Evolutionary conservation across 2,113 vertebrate species (phyloP).

Genomic region (Actenoides lindsayi): DNA sequence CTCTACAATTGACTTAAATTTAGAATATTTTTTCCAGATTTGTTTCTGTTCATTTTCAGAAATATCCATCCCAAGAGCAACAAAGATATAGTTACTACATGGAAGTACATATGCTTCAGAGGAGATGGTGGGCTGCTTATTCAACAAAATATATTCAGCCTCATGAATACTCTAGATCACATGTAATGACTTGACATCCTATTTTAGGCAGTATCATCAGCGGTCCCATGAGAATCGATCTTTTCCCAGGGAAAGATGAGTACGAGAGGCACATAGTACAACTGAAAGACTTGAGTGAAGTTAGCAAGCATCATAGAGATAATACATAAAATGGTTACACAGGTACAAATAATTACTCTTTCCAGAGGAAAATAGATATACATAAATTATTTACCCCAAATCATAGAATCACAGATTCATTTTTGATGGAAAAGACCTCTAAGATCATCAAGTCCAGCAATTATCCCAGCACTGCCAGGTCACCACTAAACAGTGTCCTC

Average conservation of each 20-base stretch:
- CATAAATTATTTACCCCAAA: not conserved
- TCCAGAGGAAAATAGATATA: not conserved
- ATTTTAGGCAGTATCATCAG: not conserved
- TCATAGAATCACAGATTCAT: too few species aligned
- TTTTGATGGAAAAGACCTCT: too few species aligned
- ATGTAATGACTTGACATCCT: not conserved
- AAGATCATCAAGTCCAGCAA: too few species aligned
- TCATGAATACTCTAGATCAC: not conserved
- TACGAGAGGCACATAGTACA: not conserved
- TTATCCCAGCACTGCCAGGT: too few species aligned
- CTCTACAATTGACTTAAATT: not conserved
- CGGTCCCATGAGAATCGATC: not conserved
- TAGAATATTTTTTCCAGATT: not conserved
- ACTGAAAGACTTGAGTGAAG: not conserved
- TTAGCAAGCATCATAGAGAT: not conserved
- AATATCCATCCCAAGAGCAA: not conserved
- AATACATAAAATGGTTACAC: not conserved
- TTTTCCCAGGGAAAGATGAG: not conserved
- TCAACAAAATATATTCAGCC: not conserved
- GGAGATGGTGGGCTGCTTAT: not conserved
- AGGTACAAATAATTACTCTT: not conserved
- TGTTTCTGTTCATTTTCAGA: not conserved
- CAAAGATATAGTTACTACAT: not conserved
- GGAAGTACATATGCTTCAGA: not conserved
- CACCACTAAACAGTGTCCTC: too few species aligned